These are phyloP conservation scores for Cataglyphis hispanica DNA, from an alignment of 1,140 invertebrate genomes.

Conservation along the genomic window DNA sequence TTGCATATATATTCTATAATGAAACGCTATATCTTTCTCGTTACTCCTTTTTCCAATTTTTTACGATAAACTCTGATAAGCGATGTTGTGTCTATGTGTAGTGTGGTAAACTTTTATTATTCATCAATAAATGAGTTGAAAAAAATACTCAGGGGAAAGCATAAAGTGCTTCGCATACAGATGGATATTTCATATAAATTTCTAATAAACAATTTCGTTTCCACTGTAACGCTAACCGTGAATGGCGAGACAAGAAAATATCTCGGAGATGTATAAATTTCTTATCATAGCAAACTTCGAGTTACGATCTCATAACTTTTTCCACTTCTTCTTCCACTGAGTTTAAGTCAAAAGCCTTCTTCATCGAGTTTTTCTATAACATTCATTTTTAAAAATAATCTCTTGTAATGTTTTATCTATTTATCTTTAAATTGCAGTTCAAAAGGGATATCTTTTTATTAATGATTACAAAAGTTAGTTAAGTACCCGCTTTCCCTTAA, in stretches of 20 bases:
- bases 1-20: too few relatives aligned
- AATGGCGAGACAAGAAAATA: conserved; percentile 30
- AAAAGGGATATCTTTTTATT: neutral
- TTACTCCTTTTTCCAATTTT: neutral
- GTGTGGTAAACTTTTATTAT: conserved; percentile 19
- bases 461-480: neutral
- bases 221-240: neutral
- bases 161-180: neutral
- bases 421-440: neutral
- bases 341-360: neutral
- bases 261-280: neutral
- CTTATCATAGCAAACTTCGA: neutral
- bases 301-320: neutral
- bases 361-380: neutral
- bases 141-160: neutral
- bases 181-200: conserved; percentile 2
- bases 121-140: neutral
- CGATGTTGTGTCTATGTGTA: neutral
- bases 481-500: neutral
- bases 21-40: neutral
- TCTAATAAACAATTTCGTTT: conserved; percentile 33
- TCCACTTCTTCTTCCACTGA: neutral
- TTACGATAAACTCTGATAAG: conserved; percentile 9
- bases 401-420: neutral
- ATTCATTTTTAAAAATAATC: neutral